These are phyloP conservation scores for Erpornis zantholeuca DNA, from an alignment of 2,113 vertebrate genomes.

Conservation along the genomic window DNA sequence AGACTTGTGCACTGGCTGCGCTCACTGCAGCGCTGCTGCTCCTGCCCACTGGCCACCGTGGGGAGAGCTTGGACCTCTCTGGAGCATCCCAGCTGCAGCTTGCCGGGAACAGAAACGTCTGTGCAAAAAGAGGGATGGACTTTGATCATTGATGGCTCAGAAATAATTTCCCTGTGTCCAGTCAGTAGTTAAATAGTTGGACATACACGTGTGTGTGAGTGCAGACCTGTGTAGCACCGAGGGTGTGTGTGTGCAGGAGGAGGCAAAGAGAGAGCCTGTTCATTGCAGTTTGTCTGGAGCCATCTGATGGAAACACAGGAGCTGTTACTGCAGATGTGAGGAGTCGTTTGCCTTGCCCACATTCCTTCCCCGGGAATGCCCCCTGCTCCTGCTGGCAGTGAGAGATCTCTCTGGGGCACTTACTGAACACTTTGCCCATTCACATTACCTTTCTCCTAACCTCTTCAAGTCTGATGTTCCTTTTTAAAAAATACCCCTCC, in stretches of 20 bases:
- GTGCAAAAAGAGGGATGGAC: neutral
- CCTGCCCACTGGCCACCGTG: neutral
- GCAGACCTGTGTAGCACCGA: neutral
- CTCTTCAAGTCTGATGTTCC: neutral
- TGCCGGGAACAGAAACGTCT: accelerated
- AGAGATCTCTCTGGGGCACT: neutral
- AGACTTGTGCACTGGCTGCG: neutral
- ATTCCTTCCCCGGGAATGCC: neutral
- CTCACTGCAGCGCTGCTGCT: neutral
- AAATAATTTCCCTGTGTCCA: neutral
- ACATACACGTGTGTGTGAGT: accelerated
- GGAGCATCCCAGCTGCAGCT: neutral
- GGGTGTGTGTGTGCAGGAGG: neutral
- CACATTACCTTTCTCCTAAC: neutral
- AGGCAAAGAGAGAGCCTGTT: neutral
- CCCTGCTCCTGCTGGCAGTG: neutral
- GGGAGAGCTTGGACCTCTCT: neutral
- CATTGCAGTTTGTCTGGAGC: neutral
- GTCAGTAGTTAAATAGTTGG: neutral
- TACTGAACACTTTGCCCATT: accelerated
- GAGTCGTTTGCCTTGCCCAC: neutral
- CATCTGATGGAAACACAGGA: neutral
- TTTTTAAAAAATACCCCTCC: neutral
- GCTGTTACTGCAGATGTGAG: neutral
- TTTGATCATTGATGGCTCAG: neutral